Evolutionary conservation across 2,888 invertebrate genomes (phyloP), one percentile per base, ranked within the genome.

Genomic region (Lasioglossum zephyrum): DNA sequence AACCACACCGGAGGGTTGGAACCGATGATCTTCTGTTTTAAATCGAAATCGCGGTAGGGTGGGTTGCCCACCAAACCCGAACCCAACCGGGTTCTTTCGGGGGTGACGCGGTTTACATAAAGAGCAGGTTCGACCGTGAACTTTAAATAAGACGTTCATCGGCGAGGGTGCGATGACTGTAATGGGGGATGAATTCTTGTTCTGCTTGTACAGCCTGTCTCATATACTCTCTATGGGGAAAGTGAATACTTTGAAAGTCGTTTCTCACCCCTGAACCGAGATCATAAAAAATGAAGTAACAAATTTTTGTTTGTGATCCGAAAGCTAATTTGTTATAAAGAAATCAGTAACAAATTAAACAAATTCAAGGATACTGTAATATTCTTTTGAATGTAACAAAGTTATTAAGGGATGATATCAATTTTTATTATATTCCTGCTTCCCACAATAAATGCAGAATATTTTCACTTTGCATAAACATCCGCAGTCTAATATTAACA

Each of bases 21-120:
- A 63, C 63, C 63, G 75, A 81, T 79, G 81, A 84, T 82, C 85
- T 85, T 82, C 86, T 76, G 77, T 77, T 86, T 86, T 73, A 87
- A 89, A 90, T 90, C 91, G 78, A 88, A 89, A 91, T 88, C 88
- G 87, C 84, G 75, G 76, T n/a, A 1, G 60, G 60, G 11, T n/a
- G 60, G 60, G n/a, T 57, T 11, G n/a, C n/a, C n/a, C 57, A 47
- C 79, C 22, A 75, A 47, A 73, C 49, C 11, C 47, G 44, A 41
- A 13, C 31, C 26, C 31, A 11, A 8, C 16, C n/a, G 31, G 31
- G 31, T 31, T 13, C 26, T 63, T 18, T 22, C 70, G 72, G 18
- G 86, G 77, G 36, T 26, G 57, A 66, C 76, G 49, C 49, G 82
- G 60, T 69, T 82, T 86, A 85, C 78, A 81, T 81, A 76, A 83